These are phyloP conservation scores for Chunga burmeisteri DNA, from an alignment of 2,113 vertebrate species.

Conservation along the genomic window DNA sequence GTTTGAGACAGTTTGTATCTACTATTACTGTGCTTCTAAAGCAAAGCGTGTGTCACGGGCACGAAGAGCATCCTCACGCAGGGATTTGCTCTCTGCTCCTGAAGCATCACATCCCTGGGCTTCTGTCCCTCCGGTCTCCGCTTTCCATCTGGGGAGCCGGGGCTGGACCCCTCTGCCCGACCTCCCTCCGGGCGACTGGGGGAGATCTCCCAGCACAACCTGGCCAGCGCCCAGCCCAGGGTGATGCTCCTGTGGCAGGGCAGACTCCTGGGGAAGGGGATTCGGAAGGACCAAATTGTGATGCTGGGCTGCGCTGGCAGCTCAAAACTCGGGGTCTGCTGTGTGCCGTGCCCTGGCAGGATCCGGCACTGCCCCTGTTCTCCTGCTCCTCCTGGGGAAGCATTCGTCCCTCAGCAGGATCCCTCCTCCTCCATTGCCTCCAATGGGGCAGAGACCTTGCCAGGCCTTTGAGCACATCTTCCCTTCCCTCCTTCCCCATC, in stretches of 20 bases:
- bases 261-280: neutral
- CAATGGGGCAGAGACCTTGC: neutral
- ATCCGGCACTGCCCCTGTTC: neutral
- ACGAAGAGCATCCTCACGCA: accelerated
- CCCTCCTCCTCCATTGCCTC: neutral
- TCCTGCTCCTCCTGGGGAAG: neutral
- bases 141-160: neutral
- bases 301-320: neutral
- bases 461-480: neutral
- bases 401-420: neutral
- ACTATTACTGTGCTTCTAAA: neutral
- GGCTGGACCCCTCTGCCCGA: neutral
- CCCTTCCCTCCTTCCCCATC: constrained; percentile 17
- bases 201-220: neutral
- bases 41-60: accelerated
- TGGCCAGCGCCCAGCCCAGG: neutral
- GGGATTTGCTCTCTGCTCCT: neutral
- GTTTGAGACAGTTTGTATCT: neutral
- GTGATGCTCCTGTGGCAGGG: neutral
- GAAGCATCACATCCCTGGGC: neutral
- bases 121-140: neutral
- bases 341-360: neutral
- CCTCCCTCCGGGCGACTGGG: neutral
- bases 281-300: accelerated
- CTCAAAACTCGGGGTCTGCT: neutral